Evolutionary conservation across 2,888 invertebrate species (phyloP).

Genomic region (Adelognathus sp.): DNA sequence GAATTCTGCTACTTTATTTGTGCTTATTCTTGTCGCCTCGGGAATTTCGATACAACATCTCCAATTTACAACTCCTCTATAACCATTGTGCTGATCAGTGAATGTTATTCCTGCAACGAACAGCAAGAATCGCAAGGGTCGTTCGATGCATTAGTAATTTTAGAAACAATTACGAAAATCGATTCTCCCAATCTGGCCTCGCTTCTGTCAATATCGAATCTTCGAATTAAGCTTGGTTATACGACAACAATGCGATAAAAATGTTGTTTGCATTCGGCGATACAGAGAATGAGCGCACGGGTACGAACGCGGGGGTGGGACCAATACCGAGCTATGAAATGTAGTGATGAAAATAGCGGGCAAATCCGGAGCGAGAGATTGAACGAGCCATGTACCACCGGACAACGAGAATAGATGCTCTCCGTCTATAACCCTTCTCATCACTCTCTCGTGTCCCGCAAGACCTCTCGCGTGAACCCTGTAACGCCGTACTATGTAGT

Average conservation of each 20-base stretch:
- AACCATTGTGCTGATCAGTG: too few species aligned
- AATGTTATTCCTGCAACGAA: too few species aligned
- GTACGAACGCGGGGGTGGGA: not conserved
- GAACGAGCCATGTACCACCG: not conserved
- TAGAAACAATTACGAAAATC: conserved; percentile 36
- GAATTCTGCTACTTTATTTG: too few species aligned
- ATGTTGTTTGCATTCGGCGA: not conserved
- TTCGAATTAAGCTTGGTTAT: not conserved
- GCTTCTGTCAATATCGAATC: conserved; percentile 17
- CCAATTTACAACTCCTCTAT: too few species aligned
- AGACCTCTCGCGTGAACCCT: conserved; percentile 7
- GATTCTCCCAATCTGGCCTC: conserved; percentile 6
- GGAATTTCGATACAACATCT: not conserved
- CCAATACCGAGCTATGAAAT: not conserved
- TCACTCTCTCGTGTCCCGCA: conserved; percentile 10
- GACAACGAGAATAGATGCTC: conserved; percentile 18
- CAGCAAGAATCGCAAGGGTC: conserved; percentile 3
- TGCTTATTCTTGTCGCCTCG: too few species aligned
- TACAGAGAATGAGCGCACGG: conserved; percentile 21
- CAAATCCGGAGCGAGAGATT: not conserved
- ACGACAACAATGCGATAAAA: not conserved
- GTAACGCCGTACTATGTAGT: not conserved
- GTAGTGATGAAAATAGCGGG: not conserved
- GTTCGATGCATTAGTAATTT: conserved; percentile 44
- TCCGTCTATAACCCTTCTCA: not conserved